Evolutionary conservation across 2,888 invertebrate genomes (phyloP), one percentile per base, ranked within the genome.

Genomic region (Vannuccia rotundouncinata): DNA sequence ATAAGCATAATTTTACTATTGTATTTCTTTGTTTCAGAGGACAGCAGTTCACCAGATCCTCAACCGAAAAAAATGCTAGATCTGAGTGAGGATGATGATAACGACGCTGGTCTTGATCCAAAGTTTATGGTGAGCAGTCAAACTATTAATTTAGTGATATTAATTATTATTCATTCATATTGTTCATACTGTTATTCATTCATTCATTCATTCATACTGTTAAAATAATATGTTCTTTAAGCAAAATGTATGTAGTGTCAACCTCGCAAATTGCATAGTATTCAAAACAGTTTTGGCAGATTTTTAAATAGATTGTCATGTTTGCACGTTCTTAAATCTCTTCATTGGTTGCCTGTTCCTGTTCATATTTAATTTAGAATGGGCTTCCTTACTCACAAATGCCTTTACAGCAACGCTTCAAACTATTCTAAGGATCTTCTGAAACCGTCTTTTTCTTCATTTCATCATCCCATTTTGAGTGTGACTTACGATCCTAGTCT

Each of bases 21-120:
- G n/a, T n/a, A n/a, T n/a, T n/a, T n/a, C n/a, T 45, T 13, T 45
- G 17, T 45, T 45, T 45, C 45, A 45, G 45, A 45, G 17, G 45
- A 45, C 17, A n/a, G n/a, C n/a, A 45, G 45, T 45, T 45, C 45
- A 13, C 45, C 45, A 25, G 13, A 13, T 76, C 76, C 28, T 76
- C 76, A 25, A 29, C 25, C 76, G 29, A 76, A 22, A 25, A 81
- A 0, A 76, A 79, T 22, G 81, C 82, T 30, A 74, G 75, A 25
- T 74, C 30, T 29, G 27, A 77, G 80, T 28, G 79, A 80, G 59
- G 83, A 82, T 77, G 81, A 82, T n/a, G 83, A 82, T 28, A n/a
- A n/a, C n/a, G 82, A 80, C 29, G 78, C 81, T 74, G 82, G 80
- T 22, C 29, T 60, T 31, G 59, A 45, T 5, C 45, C 45, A 45